A percentile compares a stretch with the other conserved stretches of the same genome.
Conservation (phyloP, 1,140 invertebrate genomes). For the Battus philenor region DNA sequence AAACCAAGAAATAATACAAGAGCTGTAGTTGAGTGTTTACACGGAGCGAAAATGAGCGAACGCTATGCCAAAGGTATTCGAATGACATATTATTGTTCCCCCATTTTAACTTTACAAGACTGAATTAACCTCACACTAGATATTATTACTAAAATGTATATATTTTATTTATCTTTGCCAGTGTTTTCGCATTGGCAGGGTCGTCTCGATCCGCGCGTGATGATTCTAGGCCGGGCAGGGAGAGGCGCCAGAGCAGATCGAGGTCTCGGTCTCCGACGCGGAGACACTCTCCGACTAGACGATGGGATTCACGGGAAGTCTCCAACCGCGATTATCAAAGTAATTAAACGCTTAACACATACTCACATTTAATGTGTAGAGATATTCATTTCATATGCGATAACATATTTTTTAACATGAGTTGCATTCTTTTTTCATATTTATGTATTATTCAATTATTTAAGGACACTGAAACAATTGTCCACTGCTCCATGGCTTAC, state of each 20-base stretch:
- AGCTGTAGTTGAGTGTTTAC: too few relatives aligned
- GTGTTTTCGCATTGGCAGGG: slow-evolving; percentile 75
- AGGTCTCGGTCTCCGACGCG: slow-evolving; percentile 45
- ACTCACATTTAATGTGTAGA: too few relatives aligned
- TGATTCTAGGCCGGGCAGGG: slow-evolving; percentile 73
- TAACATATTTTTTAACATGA: too few relatives aligned
- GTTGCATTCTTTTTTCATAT: too few relatives aligned
- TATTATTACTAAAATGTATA: slow-evolving; percentile 49
- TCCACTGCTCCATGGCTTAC: too few relatives aligned
- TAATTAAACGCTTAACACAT: too few relatives aligned
- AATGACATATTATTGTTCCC: slow-evolving; percentile 31
- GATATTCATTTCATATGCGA: too few relatives aligned
- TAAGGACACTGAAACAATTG: too few relatives aligned
- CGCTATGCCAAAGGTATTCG: slow-evolving; percentile 64
- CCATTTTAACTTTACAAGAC: slow-evolving; percentile 15
- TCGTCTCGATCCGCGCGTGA: slow-evolving; percentile 75
- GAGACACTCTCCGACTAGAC: slow-evolving; percentile 20
- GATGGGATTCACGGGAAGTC: slow-evolving; percentile 24
- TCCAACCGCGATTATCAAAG: too few relatives aligned
- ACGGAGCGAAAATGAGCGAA: slow-evolving; percentile 42
- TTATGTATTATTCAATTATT: too few relatives aligned
- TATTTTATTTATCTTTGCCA: slow-evolving; percentile 74
- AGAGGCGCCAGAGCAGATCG: slow-evolving; percentile 28
- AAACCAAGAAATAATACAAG: too few relatives aligned
- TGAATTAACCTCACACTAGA: slow-evolving; percentile 20